Evolutionary conservation across 1,140 invertebrate species (phyloP), one percentile per base, ranked within the genome.

Genomic region (Elymnias hypermnestra): DNA sequence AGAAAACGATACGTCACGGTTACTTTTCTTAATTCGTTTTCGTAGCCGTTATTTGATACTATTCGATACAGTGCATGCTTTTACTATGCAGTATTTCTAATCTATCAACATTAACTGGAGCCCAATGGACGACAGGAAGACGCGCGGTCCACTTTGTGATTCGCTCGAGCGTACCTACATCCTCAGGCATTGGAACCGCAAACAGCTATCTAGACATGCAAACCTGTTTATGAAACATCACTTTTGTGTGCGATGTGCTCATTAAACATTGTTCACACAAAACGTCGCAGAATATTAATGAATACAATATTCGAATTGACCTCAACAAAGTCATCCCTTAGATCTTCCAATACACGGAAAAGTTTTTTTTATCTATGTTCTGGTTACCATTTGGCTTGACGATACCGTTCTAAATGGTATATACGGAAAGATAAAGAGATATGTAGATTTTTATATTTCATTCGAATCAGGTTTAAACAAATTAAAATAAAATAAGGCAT

Each of bases 181-280:
- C 62, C 53, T 56, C 60, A 43, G 36, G 15, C 29, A 15, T 33
- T 60, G 62, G 52, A 62, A 78, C 74, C 73, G 64, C 72, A 76
- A 68, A 74, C 66, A 66, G 40, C 45, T 54, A 26, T 54, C 46
- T 37, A 58, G 61, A 56, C 61, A 46, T 66, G 57, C 61, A 72
- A 76, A 83, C 74, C 72, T 57, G 76, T 79, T 78, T 64, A 48
- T 53, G 54, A 57, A 53, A 49, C 47, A 63, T 67, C 33, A 51
- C 31, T 36, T 53, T 53, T 33, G 31, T 44, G 42, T 53, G 58
- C 42, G 55, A 40, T 44, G 52, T 13, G 44, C 42, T 64, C 57
- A 60, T 63, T 63, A 53, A 61, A 52, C 40, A 61, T 66, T 56
- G 60, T 50, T 58, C 55, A 52, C 52, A 56, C 49, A 53, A 29